A percentile compares a stretch with the other conserved stretches of the same genome.
These are phyloP conservation scores for Steinernema feltiae DNA, from an alignment of 1,140 invertebrate genomes.

Conservation along the genomic window DNA sequence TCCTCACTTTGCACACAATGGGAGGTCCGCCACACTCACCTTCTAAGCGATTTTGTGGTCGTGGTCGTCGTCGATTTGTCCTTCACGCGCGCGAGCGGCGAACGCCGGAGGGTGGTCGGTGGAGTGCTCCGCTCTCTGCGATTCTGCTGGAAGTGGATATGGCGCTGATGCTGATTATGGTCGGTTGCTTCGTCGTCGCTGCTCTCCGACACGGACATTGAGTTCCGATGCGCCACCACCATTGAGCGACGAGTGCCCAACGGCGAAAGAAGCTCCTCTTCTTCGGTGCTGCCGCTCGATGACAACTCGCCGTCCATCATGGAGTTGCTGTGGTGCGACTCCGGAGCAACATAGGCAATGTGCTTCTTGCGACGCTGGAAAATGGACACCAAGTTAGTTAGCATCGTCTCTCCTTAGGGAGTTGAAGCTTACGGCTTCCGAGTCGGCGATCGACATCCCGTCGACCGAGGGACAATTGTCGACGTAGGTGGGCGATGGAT, in stretches of 20 bases:
- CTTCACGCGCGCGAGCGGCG: constrained; percentile 5
- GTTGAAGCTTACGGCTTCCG: constrained; percentile 31
- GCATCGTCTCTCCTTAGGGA: constrained; percentile 31
- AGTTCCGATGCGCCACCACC: not conserved
- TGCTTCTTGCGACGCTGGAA: constrained; percentile 55
- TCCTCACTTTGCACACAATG: not conserved
- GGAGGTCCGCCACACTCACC: not conserved
- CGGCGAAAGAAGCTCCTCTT: constrained; percentile 33
- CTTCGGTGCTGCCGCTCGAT: constrained; percentile 40
- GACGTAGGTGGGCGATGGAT: constrained; percentile 54
- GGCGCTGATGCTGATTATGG: too few relatives aligned
- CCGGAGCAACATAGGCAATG: constrained; percentile 56
- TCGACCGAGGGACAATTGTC: constrained; percentile 42
- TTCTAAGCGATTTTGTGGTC: not conserved
- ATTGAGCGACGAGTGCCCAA: not conserved
- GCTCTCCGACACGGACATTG: not conserved
- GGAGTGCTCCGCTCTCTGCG: not conserved
- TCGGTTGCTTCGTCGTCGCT: not conserved
- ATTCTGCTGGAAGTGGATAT: too few relatives aligned
- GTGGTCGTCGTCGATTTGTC: too few relatives aligned
- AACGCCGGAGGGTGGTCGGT: not conserved
- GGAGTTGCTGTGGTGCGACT: constrained; percentile 55
- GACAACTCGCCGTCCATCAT: constrained; percentile 56
- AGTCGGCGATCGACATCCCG: constrained; percentile 46
- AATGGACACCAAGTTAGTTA: too few relatives aligned